phyloP scores from a whole-genome alignment of 2,113 vertebrate genomes.

The Porphyrio hochstetteri region DNA sequence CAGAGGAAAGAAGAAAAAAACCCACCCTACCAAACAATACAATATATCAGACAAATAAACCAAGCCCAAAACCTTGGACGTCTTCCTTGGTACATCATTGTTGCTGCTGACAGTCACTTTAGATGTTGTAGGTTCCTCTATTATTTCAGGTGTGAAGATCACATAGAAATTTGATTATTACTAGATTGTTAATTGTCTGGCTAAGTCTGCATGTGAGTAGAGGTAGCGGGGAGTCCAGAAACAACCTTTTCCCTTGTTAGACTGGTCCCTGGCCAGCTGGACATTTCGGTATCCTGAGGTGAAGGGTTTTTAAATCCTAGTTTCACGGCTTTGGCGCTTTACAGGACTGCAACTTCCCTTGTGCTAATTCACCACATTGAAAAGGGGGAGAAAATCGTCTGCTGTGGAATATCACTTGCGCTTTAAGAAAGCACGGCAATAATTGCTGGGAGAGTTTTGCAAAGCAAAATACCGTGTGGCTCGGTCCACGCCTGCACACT shows the following conservation, averaged over 20 bases:
- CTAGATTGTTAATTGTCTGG: constrained; percentile 4
- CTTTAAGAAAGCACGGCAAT: not conserved
- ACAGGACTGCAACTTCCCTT: not conserved
- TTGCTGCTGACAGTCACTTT: not conserved
- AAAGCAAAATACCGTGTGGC: constrained; percentile 14
- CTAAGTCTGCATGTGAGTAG: not conserved
- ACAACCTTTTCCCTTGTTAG: constrained; percentile 50
- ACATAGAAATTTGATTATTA: constrained; percentile 30
- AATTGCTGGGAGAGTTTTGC: constrained; percentile 31
- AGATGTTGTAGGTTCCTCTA: not conserved
- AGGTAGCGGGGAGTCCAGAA: constrained; percentile 31
- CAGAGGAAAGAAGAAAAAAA: not conserved
- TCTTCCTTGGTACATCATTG: not conserved
- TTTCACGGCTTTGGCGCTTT: not conserved
- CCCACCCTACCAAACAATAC: not conserved
- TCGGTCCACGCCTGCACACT: not conserved
- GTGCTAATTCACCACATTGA: not conserved
- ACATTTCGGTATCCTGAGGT: not conserved
- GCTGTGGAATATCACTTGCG: not conserved
- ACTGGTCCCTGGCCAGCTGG: constrained; percentile 34
- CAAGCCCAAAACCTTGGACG: constrained; percentile 27
- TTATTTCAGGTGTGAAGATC: constrained; percentile 47
- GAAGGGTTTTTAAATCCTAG: not conserved
- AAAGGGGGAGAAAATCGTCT: not conserved
- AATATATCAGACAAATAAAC: not conserved